Conservation (phyloP, 35 echinoderm and acorn worm species). For the Lytechinus variegatus region DNA sequence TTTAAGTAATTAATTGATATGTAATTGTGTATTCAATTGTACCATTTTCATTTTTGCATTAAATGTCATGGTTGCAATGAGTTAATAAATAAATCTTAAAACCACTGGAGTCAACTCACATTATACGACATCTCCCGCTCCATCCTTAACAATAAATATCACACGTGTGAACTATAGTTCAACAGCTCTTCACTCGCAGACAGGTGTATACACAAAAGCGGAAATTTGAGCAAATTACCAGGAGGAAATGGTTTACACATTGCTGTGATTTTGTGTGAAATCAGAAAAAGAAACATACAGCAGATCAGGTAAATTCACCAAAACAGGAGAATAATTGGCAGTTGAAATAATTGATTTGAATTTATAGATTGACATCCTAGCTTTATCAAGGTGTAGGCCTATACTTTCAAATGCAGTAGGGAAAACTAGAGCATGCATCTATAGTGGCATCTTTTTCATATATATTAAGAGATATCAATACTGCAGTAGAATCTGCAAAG, state of each 20-base stretch:
- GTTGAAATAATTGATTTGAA: background rate
- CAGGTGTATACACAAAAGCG: constrained; percentile 10
- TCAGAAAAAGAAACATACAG: background rate
- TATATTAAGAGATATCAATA: too few relatives aligned
- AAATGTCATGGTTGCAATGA: too few relatives aligned
- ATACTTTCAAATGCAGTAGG: background rate
- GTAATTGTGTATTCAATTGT: too few relatives aligned
- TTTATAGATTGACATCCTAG: background rate
- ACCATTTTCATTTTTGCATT: too few relatives aligned
- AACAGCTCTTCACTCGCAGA: background rate
- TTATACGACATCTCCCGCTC: too few relatives aligned
- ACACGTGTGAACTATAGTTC: background rate
- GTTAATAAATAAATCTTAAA: too few relatives aligned
- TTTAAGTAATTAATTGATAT: too few relatives aligned
- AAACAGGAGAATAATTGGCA: background rate
- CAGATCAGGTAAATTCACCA: background rate
- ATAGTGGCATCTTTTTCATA: too few relatives aligned
- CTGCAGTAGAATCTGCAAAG: too few relatives aligned
- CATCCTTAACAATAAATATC: background rate
- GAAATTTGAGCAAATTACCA: background rate
- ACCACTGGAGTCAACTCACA: too few relatives aligned
- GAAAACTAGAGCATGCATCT: background rate
- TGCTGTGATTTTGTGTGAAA: background rate
- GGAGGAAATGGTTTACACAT: background rate
- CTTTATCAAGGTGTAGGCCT: background rate